phyloP scores from a whole-genome alignment of 2,888 invertebrate species.

The Andricus curvator region DNA sequence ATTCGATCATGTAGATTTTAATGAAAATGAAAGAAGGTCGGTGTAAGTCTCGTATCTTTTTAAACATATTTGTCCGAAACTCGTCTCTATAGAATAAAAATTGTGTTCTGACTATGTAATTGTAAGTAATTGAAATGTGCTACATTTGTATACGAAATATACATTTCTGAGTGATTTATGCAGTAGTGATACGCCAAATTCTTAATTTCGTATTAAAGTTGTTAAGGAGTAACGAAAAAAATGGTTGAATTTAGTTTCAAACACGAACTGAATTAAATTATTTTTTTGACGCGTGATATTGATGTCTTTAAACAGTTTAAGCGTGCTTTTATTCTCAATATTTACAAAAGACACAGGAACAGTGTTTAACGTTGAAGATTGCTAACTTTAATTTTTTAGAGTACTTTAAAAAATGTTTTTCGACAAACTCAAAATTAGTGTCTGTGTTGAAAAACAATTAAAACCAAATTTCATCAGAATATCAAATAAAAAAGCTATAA shows the following conservation, averaged over 20 bases:
- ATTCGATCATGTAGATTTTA: not conserved
- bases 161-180: constrained; percentile 4
- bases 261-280: not conserved
- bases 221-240: not conserved
- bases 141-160: constrained; percentile 16
- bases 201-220: not conserved
- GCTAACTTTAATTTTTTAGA: not conserved
- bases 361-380: not conserved
- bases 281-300: not conserved
- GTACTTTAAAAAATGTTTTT: not conserved
- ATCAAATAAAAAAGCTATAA: not conserved
- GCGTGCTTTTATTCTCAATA: not conserved
- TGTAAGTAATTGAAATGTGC: not conserved
- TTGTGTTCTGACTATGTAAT: not conserved
- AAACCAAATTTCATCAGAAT: not conserved
- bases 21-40: not conserved
- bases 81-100: not conserved
- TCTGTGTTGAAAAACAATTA: not conserved
- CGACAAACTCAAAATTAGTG: not conserved
- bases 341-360: not conserved
- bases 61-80: not conserved
- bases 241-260: not conserved
- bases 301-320: not conserved
- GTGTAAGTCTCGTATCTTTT: not conserved
- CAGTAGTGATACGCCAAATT: not conserved